phyloP scores from a whole-genome alignment of 2,113 vertebrate genomes.

The Penelope pileata region DNA sequence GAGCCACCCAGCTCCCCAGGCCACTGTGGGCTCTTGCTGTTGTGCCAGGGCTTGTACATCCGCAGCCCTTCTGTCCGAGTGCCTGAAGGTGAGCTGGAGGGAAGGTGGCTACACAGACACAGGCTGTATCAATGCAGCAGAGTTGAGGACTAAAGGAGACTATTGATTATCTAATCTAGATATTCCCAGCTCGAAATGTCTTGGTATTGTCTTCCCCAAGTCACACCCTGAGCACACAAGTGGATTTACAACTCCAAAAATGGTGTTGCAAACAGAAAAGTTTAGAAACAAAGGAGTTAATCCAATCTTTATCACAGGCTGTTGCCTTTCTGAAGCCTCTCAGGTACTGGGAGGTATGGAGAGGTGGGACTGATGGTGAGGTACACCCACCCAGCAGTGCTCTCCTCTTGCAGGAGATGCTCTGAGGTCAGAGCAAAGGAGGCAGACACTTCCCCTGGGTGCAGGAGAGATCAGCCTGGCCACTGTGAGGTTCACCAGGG shows the following conservation, averaged over 20 bases:
- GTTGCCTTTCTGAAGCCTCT: not conserved
- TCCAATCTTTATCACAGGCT: not conserved
- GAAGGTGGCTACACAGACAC: fast-evolving
- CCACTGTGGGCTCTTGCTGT: not conserved
- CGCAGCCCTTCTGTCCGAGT: not conserved
- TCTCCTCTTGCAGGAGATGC: not conserved
- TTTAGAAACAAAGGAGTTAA: not conserved
- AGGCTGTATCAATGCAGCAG: not conserved
- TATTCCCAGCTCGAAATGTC: not conserved
- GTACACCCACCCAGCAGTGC: not conserved
- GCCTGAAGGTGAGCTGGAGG: not conserved
- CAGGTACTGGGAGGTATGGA: not conserved
- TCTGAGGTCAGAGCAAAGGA: not conserved
- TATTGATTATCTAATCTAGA: not conserved
- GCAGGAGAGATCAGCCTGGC: not conserved
- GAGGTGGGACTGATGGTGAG: not conserved
- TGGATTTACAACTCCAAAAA: not conserved
- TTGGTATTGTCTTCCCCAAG: not conserved
- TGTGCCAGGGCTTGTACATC: not conserved
- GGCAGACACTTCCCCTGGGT: not conserved
- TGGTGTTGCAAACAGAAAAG: not conserved
- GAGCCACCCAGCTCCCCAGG: not conserved
- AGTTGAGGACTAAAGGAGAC: not conserved
- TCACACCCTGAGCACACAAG: not conserved
- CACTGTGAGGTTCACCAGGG: not conserved